Evolutionary conservation across 2,888 invertebrate genomes (phyloP).

Genomic region (Malachius bipustulatus): DNA sequence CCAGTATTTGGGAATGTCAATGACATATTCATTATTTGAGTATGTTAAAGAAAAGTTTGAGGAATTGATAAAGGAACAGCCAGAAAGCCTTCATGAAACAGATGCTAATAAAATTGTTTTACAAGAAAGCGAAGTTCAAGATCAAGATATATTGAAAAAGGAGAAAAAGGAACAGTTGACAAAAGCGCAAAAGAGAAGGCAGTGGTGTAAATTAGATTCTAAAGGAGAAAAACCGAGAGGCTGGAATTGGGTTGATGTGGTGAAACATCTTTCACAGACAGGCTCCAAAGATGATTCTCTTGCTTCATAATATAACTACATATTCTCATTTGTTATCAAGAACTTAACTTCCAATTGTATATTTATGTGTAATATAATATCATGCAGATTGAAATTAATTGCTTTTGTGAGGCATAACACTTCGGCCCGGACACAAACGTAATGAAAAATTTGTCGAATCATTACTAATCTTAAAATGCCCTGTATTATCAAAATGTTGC

Average conservation of each 20-base stretch:
- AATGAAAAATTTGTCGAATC: no score
- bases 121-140: conserved; percentile 19
- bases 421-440: no score
- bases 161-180: conserved; percentile 74
- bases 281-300: conserved; percentile 40
- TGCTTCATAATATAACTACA: conserved; percentile 20
- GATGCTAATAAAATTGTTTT: conserved; percentile 46
- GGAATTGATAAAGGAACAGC: conserved; percentile 59
- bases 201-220: conserved; percentile 73
- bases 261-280: conserved; percentile 88
- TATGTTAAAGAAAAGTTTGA: conserved; percentile 72
- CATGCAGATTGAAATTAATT: no score
- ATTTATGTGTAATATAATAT: no score
- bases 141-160: conserved; percentile 42
- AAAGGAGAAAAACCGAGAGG: conserved; percentile 78
- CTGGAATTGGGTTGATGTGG: conserved; percentile 91
- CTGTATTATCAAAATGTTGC: no score
- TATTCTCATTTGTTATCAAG: no score
- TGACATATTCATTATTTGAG: conserved; percentile 92
- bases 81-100: conserved; percentile 41
- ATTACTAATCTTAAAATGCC: no score
- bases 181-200: conserved; percentile 81
- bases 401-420: no score
- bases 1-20: conserved; percentile 77
- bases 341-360: no score